Percentiles rank a stretch among this genome's conserved stretches.
Conservation (phyloP, 1,140 invertebrate genomes). For the Trichogramma pretiosum region DNA sequence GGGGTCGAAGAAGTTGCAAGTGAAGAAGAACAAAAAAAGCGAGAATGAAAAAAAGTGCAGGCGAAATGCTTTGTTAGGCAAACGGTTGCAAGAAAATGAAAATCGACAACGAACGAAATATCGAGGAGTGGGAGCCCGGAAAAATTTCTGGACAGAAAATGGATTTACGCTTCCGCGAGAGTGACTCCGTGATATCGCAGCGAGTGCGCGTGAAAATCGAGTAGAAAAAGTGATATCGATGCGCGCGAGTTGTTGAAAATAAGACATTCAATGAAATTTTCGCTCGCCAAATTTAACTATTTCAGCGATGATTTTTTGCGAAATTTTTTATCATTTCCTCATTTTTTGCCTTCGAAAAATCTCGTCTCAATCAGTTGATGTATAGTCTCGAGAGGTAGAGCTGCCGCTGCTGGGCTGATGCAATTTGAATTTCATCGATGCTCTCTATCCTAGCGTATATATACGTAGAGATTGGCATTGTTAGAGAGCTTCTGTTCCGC, state of each 20-base stretch:
- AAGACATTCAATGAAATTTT: no score
- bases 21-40: not conserved
- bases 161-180: slow-evolving; percentile 4
- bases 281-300: no score
- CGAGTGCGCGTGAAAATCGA: not conserved
- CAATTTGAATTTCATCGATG: slow-evolving; percentile 4
- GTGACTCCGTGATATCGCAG: not conserved
- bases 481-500: no score
- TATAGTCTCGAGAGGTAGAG: no score
- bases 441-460: no score
- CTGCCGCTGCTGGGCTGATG: not conserved
- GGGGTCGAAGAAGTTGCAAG: no score
- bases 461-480: no score
- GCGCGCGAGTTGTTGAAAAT: not conserved
- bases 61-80: no score
- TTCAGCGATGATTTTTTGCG: not conserved
- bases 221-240: not conserved
- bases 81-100: no score
- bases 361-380: slow-evolving; percentile 9
- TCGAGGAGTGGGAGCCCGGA: not conserved
- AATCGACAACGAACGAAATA: not conserved
- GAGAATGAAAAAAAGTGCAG: no score
- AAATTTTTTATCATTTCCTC: not conserved
- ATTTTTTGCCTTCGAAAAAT: not conserved
- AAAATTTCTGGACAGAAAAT: slow-evolving; percentile 1